Evolutionary conservation across 2,797 vertebrate species (phyloP), one percentile per base, ranked within the genome.

Genomic region (Sebastes kiyomatsui): DNA sequence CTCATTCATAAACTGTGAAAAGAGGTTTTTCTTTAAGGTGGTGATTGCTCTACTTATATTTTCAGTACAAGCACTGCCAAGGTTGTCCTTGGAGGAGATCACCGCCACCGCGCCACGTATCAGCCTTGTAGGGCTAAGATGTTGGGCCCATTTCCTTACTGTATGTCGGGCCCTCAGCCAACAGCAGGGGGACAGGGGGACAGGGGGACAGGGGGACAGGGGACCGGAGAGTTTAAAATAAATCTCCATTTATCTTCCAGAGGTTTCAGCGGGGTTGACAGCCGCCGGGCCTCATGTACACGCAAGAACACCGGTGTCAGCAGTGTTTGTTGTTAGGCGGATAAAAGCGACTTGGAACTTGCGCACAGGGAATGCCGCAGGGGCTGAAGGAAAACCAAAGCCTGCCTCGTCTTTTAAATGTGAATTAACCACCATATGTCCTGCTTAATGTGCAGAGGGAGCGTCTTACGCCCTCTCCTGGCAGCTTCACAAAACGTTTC

Each of bases 211-310:
- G 35, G 0, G 35, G 35, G 35, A 81, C 79, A 68, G 80, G 38
- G 30, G 75, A 80, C 77, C 81, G 72, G 67, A 54, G 56, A 58
- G 85, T 93, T 93, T 90, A 90, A 95, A 94, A 95, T 96, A 93
- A 86, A 91, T 82, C 84, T 87, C 89, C 84, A 94, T 95, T 92
- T 88, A 92, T 95, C 93, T 93, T 93, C 66, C 73, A 82, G 55
- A 69, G 78, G 82, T 93, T 94, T 93, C 91, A 93, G 87, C 13
- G 56, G 71, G 54, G 49, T 71, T 94, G 94, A 92, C 94, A 85
- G 91, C 87, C 75, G 82, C 81, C 23, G 81, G 35, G 67, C 28
- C 42, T 14, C 46, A 46, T 76, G 82, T 83, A 54, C 81, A 77
- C 28, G 12, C 83, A 79, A 84, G 85, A 93, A 67, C 77, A 66